Base-by-base conservation (phyloP, 2,113 vertebrate species). In the Cryptoleucopteryx plumbea region DNA sequence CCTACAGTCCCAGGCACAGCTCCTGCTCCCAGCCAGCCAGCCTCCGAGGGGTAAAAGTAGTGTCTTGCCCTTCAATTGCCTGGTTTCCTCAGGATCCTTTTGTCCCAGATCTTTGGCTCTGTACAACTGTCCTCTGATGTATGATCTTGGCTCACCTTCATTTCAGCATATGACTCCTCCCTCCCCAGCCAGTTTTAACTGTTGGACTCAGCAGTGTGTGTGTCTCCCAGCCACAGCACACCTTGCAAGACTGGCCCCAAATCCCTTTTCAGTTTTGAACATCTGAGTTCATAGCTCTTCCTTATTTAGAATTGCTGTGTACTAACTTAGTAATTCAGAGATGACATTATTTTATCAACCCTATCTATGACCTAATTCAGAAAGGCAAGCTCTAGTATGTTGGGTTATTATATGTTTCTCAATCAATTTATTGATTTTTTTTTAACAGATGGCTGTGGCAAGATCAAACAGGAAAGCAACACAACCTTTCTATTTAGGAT, bases 321-420 rank as follows among this genome's bases (percentile, higher is more conserved):
- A 77, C 25, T 83, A 72, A 80, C 16, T 92, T 82, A 66, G 14
- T 42, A 85, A 58, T 66, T 82, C 59, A 66, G 74, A 84, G 15
- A 71, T 31, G 19, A 36, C 74, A 45, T 32, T 78, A 32, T 75
- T 90, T 77, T 67, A 80, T 75, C 48, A 92, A 59, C 13, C 8
- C 1, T 82, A 43, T n/a, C 52, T 68, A 31, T 65, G 59, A 79
- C 52, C 52, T 47, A 61, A 45, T 13, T 90, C 34, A 8, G 56
- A 94, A 90, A 94, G 58, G 26, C 75, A 94, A 82, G n/a, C 22
- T 82, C n/a, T 63, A 29, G 6, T 71, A 59, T 45, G 18, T 29
- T 79, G 61, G 19, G 38, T 87, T 94, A 85, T 93, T 88, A 56
- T 45, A 95, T 86, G 88, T 95, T 90, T 80, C 62, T 89, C 17